Evolutionary conservation across 2,113 vertebrate species (phyloP).

Genomic region (Chaetops frenatus): DNA sequence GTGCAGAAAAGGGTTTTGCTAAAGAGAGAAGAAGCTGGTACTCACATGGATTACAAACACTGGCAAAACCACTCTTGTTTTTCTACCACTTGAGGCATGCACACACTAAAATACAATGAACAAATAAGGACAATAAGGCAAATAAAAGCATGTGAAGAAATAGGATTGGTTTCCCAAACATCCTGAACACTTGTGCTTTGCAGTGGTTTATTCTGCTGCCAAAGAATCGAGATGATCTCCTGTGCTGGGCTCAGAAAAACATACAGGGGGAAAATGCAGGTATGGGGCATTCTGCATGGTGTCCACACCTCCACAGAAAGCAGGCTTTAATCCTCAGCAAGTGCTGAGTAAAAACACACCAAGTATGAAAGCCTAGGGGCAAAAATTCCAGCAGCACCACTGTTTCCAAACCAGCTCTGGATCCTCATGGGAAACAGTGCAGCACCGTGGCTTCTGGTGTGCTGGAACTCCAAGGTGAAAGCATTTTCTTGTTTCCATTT

Average conservation of each 20-base stretch:
- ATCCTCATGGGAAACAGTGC: background rate
- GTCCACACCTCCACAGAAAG: background rate
- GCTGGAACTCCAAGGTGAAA: background rate
- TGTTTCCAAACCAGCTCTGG: background rate
- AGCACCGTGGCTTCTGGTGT: background rate
- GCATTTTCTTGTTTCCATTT: background rate
- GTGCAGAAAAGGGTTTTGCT: background rate
- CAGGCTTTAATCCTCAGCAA: background rate
- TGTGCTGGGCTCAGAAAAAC: background rate
- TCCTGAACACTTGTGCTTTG: background rate
- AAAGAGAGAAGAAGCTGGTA: background rate
- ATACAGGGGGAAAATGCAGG: background rate
- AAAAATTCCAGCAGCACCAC: background rate
- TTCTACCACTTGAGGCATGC: background rate
- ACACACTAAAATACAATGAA: background rate
- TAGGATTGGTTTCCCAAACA: background rate
- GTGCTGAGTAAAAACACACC: background rate
- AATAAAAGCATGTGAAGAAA: background rate
- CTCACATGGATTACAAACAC: background rate
- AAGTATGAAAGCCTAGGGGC: background rate
- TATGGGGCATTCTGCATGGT: background rate
- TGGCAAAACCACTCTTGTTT: background rate
- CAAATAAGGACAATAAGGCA: background rate
- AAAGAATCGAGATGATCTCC: background rate
- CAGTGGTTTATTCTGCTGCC: background rate